These are phyloP conservation scores for Drymonia ruficornis DNA, from an alignment of 2,888 invertebrate species.

Conservation along the genomic window DNA sequence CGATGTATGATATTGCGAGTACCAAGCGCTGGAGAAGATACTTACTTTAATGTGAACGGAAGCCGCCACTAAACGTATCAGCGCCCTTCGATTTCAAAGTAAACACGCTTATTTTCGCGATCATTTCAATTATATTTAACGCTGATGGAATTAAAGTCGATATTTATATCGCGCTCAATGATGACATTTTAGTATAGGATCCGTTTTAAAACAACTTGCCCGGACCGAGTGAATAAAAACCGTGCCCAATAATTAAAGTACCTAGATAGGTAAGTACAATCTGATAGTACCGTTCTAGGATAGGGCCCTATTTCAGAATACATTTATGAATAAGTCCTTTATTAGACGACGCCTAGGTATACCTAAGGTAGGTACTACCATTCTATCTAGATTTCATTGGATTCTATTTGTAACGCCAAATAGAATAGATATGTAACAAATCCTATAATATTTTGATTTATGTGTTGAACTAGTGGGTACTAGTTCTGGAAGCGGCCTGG, in stretches of 20 bases:
- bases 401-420: no score
- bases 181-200: conserved; percentile 23
- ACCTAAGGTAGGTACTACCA: no score
- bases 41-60: conserved; percentile 65
- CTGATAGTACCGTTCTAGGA: no score
- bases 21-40: conserved; percentile 40
- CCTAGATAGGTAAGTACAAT: no score
- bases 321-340: no score
- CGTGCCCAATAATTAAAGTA: no score
- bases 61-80: conserved; percentile 70
- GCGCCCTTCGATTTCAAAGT: conserved; percentile 69
- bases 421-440: no score
- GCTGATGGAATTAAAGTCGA: conserved; percentile 57
- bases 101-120: conserved; percentile 70
- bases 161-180: conserved; percentile 13
- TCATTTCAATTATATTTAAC: conserved; percentile 56
- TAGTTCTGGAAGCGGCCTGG: no score
- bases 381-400: no score
- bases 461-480: neutral
- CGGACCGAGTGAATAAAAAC: no score
- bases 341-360: no score
- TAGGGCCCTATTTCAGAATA: no score
- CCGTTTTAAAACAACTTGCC: conserved; percentile 13
- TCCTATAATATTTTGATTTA: neutral
- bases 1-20: conserved; percentile 37